These are phyloP conservation scores for Trypoxylus dichotomus DNA, from an alignment of 1,140 invertebrate species.

Conservation along the genomic window DNA sequence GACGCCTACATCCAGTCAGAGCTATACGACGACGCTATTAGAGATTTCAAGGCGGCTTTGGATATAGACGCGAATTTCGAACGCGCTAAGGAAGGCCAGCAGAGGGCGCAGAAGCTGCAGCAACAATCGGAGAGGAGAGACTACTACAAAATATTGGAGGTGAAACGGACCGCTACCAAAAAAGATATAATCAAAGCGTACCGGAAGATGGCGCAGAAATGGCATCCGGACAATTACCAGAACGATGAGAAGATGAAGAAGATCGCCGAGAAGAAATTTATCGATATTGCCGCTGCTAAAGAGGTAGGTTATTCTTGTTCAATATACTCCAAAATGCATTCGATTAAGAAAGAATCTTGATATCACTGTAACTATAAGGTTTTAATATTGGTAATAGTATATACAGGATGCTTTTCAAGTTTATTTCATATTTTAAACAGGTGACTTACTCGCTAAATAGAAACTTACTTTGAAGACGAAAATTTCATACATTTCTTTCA, in stretches of 20 bases:
- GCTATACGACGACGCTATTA: slow-evolving; percentile 91
- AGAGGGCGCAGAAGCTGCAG: slow-evolving; percentile 88
- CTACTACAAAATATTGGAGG: slow-evolving; percentile 95
- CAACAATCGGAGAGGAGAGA: slow-evolving; percentile 93
- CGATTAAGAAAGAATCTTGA: not conserved
- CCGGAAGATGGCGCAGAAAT: slow-evolving; percentile 95
- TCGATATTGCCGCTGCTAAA: slow-evolving; percentile 98
- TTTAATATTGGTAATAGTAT: too few relatives aligned
- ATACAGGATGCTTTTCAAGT: too few relatives aligned
- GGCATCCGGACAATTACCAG: slow-evolving; percentile 98
- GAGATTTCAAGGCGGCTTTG: slow-evolving; percentile 77
- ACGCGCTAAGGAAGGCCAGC: slow-evolving; percentile 86
- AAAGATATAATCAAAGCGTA: slow-evolving; percentile 96
- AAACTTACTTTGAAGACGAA: too few relatives aligned
- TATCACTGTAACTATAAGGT: too few relatives aligned
- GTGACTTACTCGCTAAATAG: too few relatives aligned
- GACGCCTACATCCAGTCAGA: slow-evolving; percentile 90
- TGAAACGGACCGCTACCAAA: slow-evolving; percentile 85
- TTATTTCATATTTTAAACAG: too few relatives aligned
- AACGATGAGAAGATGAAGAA: slow-evolving; percentile 87
- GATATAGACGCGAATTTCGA: slow-evolving; percentile 80
- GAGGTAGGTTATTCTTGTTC: slow-evolving; percentile 67
- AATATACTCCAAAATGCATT: too few relatives aligned
- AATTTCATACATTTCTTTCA: too few relatives aligned
- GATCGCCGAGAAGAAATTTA: slow-evolving; percentile 96